Evolutionary conservation across 2,113 vertebrate genomes (phyloP), one percentile per base, ranked within the genome.

Genomic region (Passer montanus): DNA sequence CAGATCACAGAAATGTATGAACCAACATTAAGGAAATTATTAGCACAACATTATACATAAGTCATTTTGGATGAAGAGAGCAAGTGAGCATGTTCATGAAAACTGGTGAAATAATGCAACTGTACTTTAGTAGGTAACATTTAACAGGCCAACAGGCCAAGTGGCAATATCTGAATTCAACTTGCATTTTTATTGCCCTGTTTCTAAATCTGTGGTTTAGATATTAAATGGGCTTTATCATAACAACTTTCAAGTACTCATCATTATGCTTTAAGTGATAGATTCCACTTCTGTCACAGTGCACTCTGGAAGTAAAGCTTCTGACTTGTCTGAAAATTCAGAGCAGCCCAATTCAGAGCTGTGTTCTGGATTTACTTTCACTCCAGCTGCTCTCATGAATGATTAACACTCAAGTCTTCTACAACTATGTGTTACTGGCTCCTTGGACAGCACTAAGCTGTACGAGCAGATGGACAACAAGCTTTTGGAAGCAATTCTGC

Each of bases 311-410:
- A 79, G 22, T 20, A 91, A 88, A 79, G 27, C 31, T 82, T 16
- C 56, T 9, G 5, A 64, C 14, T 35, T 43, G 24, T 6, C n/a
- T 55, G 50, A 74, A 77, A 89, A 89, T 28, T 74, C 50, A 73
- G 53, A 91, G 81, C n/a, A 74, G 70, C 8, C 39, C 23, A 84
- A 37, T 62, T 83, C 58, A 53, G 62, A 79, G 44, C 26, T 28
- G 27, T 24, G 66, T 60, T 75, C 69, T 91, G 81, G 82, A 90
- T 41, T 72, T 56, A 52, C 14, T 86, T 95, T 55, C 82, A 76
- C 75, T 85, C 49, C 92, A 94, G 94, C 53, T 90, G 94, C 53
- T 87, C 81, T 82, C 69, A 46, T 52, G 62, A 95, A 94, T 87
- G 70, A 85, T 79, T 68, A 82, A 60, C 78, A 68, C 41, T 72